Conservation (phyloP, 2,888 invertebrate species). For the Phaedon cochleariae region DNA sequence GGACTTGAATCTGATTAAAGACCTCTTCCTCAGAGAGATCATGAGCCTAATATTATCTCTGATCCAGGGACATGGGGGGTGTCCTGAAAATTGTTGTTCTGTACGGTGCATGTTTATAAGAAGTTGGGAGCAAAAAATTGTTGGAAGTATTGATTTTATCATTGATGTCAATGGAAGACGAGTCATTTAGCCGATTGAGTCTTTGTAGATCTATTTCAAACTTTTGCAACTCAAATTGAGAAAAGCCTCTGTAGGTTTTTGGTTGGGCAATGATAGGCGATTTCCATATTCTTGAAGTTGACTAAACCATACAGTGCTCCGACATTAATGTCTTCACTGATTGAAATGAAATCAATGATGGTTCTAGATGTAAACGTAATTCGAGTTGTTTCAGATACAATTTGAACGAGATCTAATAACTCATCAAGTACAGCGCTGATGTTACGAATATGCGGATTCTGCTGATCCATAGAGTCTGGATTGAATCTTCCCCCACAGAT, state of each 20-base stretch:
- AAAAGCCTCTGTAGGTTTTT: slow-evolving; percentile 4
- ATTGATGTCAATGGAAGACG: background rate
- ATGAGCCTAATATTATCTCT: background rate
- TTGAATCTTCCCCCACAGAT: background rate
- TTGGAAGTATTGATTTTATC: background rate
- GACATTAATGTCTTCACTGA: background rate
- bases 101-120: background rate
- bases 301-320: background rate
- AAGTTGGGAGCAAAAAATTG: slow-evolving; percentile 1
- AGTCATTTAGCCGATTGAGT: background rate
- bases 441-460: background rate
- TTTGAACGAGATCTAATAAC: slow-evolving; percentile 2
- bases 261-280: background rate
- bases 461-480: background rate
- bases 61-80: slow-evolving; percentile 8
- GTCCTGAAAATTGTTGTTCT: background rate
- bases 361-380: background rate
- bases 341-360: background rate
- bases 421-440: slow-evolving; percentile 1
- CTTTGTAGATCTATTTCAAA: slow-evolving; percentile 2
- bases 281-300: background rate
- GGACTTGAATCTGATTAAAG: slow-evolving; percentile 1
- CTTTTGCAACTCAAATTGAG: background rate
- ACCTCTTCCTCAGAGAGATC: background rate
- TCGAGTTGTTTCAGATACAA: background rate